Base-by-base conservation (phyloP, 2,797 vertebrate species). In the Notolepis coatsorum region DNA sequence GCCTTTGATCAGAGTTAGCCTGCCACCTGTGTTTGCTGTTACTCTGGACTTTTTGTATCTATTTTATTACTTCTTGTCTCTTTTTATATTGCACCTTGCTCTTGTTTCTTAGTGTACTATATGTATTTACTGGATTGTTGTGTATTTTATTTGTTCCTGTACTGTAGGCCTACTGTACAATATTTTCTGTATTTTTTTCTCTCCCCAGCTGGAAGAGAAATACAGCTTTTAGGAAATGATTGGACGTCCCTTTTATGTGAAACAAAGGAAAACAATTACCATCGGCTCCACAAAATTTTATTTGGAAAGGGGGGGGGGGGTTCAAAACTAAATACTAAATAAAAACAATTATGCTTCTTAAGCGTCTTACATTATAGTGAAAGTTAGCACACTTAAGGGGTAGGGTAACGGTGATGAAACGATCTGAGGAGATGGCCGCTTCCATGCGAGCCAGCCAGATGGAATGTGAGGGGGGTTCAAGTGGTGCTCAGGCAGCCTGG, bases 401-500 rank as follows among this genome's bases (percentile, higher is more conserved):
- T 24, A 10, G 51, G 28, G 3, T 25, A 10, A 54, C 39, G 33
- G 30, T 53, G 55, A 50, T 60, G 57, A 70, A 65, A 67, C 30
- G 20, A 46, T 74, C 33, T 41, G 42, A 70, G 25, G 27, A 37
- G 61, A 68, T 27, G 46, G 60, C 56, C 69, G 41, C 37, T 73
- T 75, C 59, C 71, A 52, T 28, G 46, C 30, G 65, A 81, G 68
- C 39, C 65, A 73, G 67, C 61, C 45, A 65, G 72, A 80, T 82
- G 80, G 75, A 48, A 59, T 65, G 80, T 47, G 31, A 41, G 20
- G 20, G 38, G 41, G 45, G 65, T 68, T 74, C 39, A 72, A 79
- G 62, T 84, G 74, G 54, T 65, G 59, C 47, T 51, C 70, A 43
- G 41, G n/a, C n/a, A n/a, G 61, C 70, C 66, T 65, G 66, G 71